Conservation (phyloP, 2,113 vertebrate species). For the Onychostoma macrolepis region DNA sequence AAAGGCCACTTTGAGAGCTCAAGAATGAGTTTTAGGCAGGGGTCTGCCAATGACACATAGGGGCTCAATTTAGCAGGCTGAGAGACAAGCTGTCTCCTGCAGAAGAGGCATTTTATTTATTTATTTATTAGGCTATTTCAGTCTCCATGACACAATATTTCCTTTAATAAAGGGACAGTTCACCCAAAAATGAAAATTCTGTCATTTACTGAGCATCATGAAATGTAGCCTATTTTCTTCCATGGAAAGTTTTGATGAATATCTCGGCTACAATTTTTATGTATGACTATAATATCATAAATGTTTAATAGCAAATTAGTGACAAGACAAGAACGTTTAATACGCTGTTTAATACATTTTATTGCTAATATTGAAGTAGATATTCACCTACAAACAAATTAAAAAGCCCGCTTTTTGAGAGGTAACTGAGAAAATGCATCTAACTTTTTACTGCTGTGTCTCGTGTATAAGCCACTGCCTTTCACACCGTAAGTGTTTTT, state of each 20-base stretch:
- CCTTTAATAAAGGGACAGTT: background rate
- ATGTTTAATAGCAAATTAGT: too few relatives aligned
- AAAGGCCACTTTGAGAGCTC: conserved; percentile 45
- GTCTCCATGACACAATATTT: conserved; percentile 1
- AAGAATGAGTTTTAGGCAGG: conserved; percentile 41
- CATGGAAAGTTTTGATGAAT: background rate
- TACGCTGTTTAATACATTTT: too few relatives aligned
- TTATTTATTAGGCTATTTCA: background rate
- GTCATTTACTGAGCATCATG: background rate
- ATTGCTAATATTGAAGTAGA: too few relatives aligned
- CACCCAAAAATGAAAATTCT: background rate
- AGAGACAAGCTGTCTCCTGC: conserved; percentile 49
- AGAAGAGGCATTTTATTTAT: conserved; percentile 37
- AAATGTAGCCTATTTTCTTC: background rate
- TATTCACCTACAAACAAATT: too few relatives aligned
- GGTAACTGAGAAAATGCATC: too few relatives aligned
- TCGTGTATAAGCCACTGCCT: too few relatives aligned
- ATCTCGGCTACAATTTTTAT: background rate
- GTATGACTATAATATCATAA: too few relatives aligned
- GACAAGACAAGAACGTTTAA: background rate
- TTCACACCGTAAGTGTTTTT: too few relatives aligned
- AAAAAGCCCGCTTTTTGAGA: too few relatives aligned
- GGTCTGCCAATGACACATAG: conserved; percentile 44
- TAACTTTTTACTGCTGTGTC: too few relatives aligned
- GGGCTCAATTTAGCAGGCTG: conserved; percentile 42